A percentile compares a stretch with the other conserved stretches of the same genome.
phyloP scores from a whole-genome alignment of 2,888 invertebrate species.

The Ditylenchus weischeri region DNA sequence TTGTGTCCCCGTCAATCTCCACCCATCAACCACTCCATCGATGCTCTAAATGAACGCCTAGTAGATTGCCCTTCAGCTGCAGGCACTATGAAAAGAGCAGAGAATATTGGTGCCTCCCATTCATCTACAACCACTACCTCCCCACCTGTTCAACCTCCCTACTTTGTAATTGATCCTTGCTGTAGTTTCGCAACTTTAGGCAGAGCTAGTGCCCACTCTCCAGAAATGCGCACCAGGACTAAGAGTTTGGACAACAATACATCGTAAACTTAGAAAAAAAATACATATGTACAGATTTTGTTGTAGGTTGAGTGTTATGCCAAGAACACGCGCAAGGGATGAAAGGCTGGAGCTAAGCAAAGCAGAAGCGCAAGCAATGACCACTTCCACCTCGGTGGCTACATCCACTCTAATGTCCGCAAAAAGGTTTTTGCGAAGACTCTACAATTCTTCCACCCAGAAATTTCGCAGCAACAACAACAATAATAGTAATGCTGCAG shows the following conservation, averaged over 20 bases:
- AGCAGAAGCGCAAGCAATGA: no score
- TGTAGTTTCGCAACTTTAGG: not conserved
- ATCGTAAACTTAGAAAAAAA: slow-evolving; percentile 4
- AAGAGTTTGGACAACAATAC: slow-evolving; percentile 32
- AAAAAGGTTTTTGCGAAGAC: slow-evolving; percentile 53
- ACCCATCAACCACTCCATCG: slow-evolving; percentile 33
- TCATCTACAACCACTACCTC: slow-evolving; percentile 1
- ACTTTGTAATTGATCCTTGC: slow-evolving; percentile 7
- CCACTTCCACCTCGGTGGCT: no score
- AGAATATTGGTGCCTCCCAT: not conserved
- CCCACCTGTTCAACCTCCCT: not conserved
- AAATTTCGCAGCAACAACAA: slow-evolving; percentile 31
- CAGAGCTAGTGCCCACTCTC: not conserved
- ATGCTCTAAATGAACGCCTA: slow-evolving; percentile 33
- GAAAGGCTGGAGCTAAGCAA: no score
- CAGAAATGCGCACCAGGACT: slow-evolving; percentile 18
- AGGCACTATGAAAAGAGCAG: not conserved
- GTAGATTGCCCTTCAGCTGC: slow-evolving; percentile 18
- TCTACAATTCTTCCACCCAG: slow-evolving; percentile 50
- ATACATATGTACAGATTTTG: no score
- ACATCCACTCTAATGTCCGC: slow-evolving; percentile 29
- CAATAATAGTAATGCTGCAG: not conserved
- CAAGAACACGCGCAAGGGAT: no score
- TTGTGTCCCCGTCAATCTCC: slow-evolving; percentile 10
- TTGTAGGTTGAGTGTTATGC: no score